Base-by-base conservation (phyloP, 2,888 invertebrate genomes). In the Macrophya alboannulata region DNA sequence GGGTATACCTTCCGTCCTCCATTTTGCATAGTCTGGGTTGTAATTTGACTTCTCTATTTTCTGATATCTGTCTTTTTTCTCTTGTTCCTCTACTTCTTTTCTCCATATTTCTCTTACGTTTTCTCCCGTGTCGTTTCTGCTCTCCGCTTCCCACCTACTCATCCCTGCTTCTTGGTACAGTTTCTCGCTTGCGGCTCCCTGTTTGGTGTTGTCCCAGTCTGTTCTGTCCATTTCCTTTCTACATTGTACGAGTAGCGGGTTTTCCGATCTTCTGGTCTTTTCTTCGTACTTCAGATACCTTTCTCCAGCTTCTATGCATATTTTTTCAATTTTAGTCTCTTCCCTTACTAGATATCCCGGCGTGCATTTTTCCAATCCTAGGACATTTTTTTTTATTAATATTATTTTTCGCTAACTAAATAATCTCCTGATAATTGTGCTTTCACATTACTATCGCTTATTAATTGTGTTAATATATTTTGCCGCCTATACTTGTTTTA, bases 281-380 rank as follows among this genome's bases (percentile, higher is more conserved):
- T 62, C 21, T 37, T 31, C 72, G 43, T 37, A 43, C 9, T 51
- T 51, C 2, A 51, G 4, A 6, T 6, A 8, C 17, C 62, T 62
- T 21, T 62, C 62, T 21, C 62, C n/a, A 15, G 62, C 62, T n/a
- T 62, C 21, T 3, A 62, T 10, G n/a, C 9, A n/a, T n/a, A 72
- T 37, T 12, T 12, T 72, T 37, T 40, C 72, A 6, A 5, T 37
- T 17, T 43, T 37, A 4, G 31, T 37, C n/a, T 72, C 72, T 37
- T 68, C 68, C 10, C 21, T 68, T n/a, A 68, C 68, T 12, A 68
- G 25, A n/a, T 68, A 68, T 21, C 21, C 68, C 12, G 68, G 68
- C n/a, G 68, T 68, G 10, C 68, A 31, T 31, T n/a, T 31, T 9
- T 68, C 21, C 10, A 68, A 3, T 12, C 68, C 68, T n/a, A 68